Evolutionary conservation across 2,113 vertebrate genomes (phyloP), one percentile per base, ranked within the genome.

Genomic region (Antigone vipio): DNA sequence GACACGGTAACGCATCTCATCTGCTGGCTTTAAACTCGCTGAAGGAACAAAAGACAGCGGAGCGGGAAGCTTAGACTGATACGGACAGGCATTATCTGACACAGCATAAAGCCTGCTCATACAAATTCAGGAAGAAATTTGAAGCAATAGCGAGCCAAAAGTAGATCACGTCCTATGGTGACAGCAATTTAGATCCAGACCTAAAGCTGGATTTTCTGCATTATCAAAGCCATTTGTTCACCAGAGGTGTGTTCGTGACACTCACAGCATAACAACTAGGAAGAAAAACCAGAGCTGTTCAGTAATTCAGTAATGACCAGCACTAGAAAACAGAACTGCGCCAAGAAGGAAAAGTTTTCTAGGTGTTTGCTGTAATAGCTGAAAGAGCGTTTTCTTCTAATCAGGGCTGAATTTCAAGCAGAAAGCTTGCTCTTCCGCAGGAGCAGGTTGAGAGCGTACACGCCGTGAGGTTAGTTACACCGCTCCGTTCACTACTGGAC

Each of bases 131-230:
- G 24, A 50, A 34, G 68, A 59, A 69, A 59, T 2, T 0, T 3
- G 11, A 85, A 93, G 32, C 17, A 49, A 29, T 1, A 26, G 27
- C 2, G 64, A 71, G 47, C 32, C 44, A 30, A n/a, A 67, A 19
- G 9, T 4, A 5, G 0, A 1, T 26, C 19, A 22, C 27, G 11
- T 19, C 29, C 24, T 23, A 3, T 0, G 6, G 49, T 6, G 67
- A 34, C 0, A 7, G 86, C 30, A 69, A 30, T 26, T 53, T 1
- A 17, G 63, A 44, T 8, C 22, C 20, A 53, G 44, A 80, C 9
- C 40, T 50, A 23, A 60, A 45, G 35, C 30, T 45, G 74, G n/a
- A 30, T 44, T 60, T 56, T 32, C 68, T 66, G 88, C 24, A 5
- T 40, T 45, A 35, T 29, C 58, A 62, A 55, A 29, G 44, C 29